These are phyloP conservation scores for Xylocopa sonorina DNA, from an alignment of 1,140 invertebrate genomes.

Conservation along the genomic window DNA sequence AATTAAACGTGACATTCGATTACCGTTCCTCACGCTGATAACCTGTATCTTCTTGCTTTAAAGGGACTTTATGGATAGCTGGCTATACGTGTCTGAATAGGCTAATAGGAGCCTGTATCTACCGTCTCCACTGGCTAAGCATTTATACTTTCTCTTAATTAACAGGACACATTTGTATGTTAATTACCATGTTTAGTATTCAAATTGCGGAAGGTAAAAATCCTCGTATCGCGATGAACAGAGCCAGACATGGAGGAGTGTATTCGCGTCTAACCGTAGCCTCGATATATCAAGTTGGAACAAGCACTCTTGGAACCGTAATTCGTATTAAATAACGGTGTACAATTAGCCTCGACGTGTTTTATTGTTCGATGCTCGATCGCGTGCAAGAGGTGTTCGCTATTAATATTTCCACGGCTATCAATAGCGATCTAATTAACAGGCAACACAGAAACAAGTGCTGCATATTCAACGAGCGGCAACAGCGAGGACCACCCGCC, in stretches of 20 bases:
- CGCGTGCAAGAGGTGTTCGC: conserved; percentile 25
- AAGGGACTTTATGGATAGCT: conserved; percentile 4
- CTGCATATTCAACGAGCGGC: neutral
- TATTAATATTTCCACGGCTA: no score
- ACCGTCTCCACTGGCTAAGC: conserved; percentile 1
- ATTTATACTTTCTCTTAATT: neutral
- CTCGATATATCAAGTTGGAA: neutral
- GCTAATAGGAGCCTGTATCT: neutral
- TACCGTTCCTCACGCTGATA: neutral
- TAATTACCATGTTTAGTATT: neutral
- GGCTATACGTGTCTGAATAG: no score
- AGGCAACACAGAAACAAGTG: no score
- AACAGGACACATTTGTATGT: neutral
- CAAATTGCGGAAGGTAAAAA: no score
- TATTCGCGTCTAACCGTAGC: neutral
- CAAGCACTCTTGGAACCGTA: neutral
- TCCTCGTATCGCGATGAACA: no score
- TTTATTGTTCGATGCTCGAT: neutral
- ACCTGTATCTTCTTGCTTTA: neutral
- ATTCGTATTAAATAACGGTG: conserved; percentile 6
- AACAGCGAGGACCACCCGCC: neutral
- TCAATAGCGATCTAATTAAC: no score
- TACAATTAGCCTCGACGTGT: conserved; percentile 5
- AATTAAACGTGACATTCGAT: conserved; percentile 32
- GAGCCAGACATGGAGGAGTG: no score